phyloP scores from a whole-genome alignment of 2,888 invertebrate genomes.

The Chaitophorus viminalis region DNA sequence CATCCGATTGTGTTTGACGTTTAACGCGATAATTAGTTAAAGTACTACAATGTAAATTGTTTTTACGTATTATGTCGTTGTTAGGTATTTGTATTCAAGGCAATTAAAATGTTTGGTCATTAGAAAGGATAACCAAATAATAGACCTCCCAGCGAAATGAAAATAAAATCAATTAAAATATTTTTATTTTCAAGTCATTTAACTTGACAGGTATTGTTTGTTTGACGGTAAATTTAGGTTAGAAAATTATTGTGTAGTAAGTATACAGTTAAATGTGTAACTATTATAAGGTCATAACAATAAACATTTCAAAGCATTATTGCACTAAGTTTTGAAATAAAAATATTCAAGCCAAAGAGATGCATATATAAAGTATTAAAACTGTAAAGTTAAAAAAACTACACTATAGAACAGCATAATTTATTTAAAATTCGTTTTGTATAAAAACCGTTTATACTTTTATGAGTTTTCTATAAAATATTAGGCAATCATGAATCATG shows the following conservation, averaged over 20 bases:
- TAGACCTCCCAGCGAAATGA: background rate
- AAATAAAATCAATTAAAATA: conserved; percentile 6
- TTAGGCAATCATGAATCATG: background rate
- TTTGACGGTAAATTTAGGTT: too few relatives aligned
- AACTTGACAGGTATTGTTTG: background rate
- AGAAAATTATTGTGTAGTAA: background rate
- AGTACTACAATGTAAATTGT: background rate
- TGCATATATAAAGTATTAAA: background rate
- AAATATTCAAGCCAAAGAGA: background rate
- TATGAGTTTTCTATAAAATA: background rate
- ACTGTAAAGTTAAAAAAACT: background rate
- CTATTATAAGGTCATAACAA: too few relatives aligned
- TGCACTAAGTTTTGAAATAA: background rate
- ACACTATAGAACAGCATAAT: background rate
- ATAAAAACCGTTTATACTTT: background rate
- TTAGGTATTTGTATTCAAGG: conserved; percentile 6
- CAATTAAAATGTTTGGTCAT: conserved; percentile 11
- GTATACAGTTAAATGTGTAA: background rate
- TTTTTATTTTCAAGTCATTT: background rate
- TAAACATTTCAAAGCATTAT: background rate
- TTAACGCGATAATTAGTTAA: background rate
- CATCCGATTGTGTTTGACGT: background rate
- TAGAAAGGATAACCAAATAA: background rate
- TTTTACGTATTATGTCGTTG: background rate
- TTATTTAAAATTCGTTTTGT: background rate